Conservation (phyloP, 2,113 vertebrate species). For the Grus americana region DNA sequence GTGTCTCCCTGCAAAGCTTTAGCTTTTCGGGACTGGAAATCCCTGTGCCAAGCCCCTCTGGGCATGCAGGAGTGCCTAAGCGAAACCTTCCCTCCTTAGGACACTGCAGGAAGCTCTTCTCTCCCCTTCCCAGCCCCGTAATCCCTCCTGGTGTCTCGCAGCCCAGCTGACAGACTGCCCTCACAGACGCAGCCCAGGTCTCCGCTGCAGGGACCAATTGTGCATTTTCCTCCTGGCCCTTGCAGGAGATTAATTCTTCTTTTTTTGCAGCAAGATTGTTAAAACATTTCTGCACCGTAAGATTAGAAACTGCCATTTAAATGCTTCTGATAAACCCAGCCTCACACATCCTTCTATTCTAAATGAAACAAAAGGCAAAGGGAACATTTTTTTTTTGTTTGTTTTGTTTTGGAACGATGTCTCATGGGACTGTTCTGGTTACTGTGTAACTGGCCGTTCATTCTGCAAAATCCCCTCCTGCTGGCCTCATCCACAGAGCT, state of each 20-base stretch:
- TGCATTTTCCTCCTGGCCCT: neutral
- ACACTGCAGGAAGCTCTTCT: neutral
- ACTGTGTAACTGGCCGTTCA: neutral
- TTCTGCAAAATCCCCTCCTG: neutral
- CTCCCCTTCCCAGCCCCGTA: neutral
- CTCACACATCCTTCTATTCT: conserved; percentile 64
- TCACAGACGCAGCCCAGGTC: neutral
- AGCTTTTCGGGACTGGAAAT: neutral
- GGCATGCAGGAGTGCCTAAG: neutral
- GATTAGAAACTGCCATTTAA: conserved; percentile 44
- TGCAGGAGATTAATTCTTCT: neutral
- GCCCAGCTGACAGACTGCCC: neutral
- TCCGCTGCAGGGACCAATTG: neutral
- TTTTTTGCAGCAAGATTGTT: neutral
- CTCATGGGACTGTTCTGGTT: neutral
- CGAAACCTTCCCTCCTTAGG: neutral
- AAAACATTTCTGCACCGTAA: neutral
- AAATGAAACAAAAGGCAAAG: conserved; percentile 36
- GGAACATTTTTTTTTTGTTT: neutral
- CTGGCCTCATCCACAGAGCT: neutral
- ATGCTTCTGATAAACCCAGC: neutral
- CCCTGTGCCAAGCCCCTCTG: neutral
- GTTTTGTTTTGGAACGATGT: neutral
- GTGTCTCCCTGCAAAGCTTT: neutral
- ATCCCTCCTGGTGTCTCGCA: neutral